Evolutionary conservation across 1,140 invertebrate genomes (phyloP).

Genomic region (Apocrypta bakeri): DNA sequence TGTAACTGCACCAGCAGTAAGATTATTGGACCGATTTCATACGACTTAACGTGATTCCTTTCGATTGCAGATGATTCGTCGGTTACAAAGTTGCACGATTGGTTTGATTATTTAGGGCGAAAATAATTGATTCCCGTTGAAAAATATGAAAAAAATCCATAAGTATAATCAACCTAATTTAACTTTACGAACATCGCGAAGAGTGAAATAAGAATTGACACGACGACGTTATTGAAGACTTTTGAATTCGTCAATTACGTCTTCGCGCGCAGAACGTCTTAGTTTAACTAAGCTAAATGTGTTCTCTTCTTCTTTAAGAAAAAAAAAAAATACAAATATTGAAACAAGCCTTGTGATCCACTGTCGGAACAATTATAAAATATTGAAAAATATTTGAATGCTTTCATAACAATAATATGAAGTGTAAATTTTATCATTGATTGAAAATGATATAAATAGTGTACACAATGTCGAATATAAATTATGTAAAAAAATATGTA

Average conservation of each 20-base stretch:
- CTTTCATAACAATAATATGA: constrained; percentile 20
- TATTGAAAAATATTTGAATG: constrained; percentile 7
- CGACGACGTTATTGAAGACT: constrained; percentile 1
- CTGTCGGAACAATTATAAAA: constrained; percentile 22
- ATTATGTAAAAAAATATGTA: constrained; percentile 48
- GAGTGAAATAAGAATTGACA: background rate
- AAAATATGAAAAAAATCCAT: background rate
- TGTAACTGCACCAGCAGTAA: background rate
- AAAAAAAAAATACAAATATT: constrained; percentile 30
- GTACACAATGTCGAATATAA: constrained; percentile 39
- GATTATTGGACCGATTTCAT: background rate
- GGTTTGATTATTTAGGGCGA: background rate
- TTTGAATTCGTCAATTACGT: background rate
- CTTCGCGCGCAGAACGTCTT: constrained; percentile 10
- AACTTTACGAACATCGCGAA: background rate
- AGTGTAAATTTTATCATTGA: constrained; percentile 37
- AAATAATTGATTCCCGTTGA: constrained; percentile 1
- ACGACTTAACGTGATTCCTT: background rate
- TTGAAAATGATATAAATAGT: constrained; percentile 41
- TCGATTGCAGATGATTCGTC: background rate
- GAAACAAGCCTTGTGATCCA: constrained; percentile 35
- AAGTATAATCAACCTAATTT: constrained; percentile 8
- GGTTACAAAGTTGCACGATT: constrained; percentile 11
- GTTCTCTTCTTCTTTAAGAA: constrained; percentile 41
- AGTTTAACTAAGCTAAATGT: constrained; percentile 40